These are phyloP conservation scores for Hyperoplus lanceolatus DNA, from an alignment of 2,797 vertebrate species.

Conservation along the genomic window DNA sequence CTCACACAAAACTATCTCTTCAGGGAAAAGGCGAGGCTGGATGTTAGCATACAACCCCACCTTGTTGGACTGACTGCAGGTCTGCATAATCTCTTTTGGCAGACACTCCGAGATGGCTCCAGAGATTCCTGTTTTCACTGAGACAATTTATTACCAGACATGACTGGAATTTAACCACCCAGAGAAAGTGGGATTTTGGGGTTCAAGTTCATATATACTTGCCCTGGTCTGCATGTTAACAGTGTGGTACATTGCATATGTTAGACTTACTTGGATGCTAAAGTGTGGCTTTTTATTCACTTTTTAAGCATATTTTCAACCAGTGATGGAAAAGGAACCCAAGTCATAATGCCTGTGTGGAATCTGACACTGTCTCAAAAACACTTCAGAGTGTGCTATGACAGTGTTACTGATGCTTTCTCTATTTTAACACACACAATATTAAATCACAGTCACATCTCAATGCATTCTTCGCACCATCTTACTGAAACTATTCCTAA, in stretches of 20 bases:
- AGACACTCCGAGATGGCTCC: constrained; percentile 41
- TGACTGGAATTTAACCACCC: constrained; percentile 37
- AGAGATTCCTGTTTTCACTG: constrained; percentile 43
- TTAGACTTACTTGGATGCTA: neutral
- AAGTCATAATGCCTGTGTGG: constrained; percentile 15
- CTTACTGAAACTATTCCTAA: constrained; percentile 55
- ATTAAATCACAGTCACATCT: constrained; percentile 67
- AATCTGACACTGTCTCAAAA: constrained; percentile 37
- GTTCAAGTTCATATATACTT: too few relatives aligned
- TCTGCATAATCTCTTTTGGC: constrained; percentile 64
- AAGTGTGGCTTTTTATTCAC: neutral
- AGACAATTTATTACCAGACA: constrained; percentile 24
- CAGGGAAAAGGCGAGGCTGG: constrained; percentile 71
- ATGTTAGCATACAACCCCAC: constrained; percentile 74
- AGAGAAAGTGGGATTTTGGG: constrained; percentile 1
- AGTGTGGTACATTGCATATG: neutral
- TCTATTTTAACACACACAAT: constrained; percentile 63
- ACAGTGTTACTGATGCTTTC: constrained; percentile 28
- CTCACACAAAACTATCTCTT: constrained; percentile 49
- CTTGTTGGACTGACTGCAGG: constrained; percentile 72
- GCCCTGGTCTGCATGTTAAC: neutral
- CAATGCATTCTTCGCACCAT: constrained; percentile 49
- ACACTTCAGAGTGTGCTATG: constrained; percentile 7
- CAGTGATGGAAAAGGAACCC: constrained; percentile 1
- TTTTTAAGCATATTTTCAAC: constrained; percentile 1